Percentiles rank a stretch among this genome's conserved stretches.
These are phyloP conservation scores for Ridgeia piscesae DNA, from an alignment of 1,140 invertebrate genomes.

Conservation along the genomic window DNA sequence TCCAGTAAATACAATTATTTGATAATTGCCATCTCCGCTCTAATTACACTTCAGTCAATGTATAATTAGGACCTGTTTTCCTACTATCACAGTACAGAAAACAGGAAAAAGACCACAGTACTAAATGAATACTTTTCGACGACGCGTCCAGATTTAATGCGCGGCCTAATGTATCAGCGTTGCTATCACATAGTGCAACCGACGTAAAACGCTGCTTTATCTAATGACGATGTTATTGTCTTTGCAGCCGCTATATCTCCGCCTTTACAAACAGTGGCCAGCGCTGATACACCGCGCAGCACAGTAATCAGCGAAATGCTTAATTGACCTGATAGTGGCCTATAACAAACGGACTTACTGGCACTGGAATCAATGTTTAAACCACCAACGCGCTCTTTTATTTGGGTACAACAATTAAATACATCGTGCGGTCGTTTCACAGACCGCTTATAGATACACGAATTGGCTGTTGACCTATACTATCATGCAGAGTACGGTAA, in stretches of 20 bases:
- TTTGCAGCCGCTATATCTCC: not conserved
- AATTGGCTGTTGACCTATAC: too few species aligned
- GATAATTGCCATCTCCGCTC: not conserved
- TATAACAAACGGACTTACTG: not conserved
- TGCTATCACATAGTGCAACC: not conserved
- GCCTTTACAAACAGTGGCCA: not conserved
- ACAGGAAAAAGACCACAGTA: not conserved
- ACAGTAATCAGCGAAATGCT: not conserved
- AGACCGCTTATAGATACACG: too few species aligned
- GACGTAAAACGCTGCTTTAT: not conserved
- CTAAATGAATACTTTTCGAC: not conserved
- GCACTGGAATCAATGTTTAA: not conserved
- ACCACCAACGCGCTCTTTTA: too few species aligned
- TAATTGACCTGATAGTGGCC: not conserved
- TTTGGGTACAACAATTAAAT: too few species aligned
- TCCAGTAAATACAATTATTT: not conserved
- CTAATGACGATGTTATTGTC: not conserved
- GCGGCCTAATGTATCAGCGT: not conserved
- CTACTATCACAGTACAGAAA: not conserved
- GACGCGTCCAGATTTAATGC: not conserved
- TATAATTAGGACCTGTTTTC: not conserved
- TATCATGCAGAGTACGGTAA: not conserved
- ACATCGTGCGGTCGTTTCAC: too few species aligned
- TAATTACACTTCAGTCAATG: not conserved
- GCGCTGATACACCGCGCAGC: not conserved